Evolutionary conservation across 1,140 invertebrate genomes (phyloP).

Genomic region (Bombus difficillimus): DNA sequence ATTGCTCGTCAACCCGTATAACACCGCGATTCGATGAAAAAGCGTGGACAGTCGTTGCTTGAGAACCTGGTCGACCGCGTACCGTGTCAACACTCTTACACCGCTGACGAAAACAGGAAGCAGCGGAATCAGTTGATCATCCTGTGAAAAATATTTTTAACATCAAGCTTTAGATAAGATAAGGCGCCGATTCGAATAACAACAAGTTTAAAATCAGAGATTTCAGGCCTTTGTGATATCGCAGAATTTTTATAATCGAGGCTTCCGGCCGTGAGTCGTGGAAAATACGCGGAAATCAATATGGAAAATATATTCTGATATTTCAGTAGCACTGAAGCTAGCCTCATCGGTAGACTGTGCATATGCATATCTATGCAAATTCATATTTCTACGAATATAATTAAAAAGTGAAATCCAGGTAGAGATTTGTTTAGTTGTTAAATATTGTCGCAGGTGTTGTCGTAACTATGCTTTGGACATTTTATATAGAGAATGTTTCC

Average conservation of each 20-base stretch:
- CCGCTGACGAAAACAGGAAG: constrained; percentile 86
- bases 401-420: too few species aligned
- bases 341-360: too few species aligned
- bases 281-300: background rate
- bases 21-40: constrained; percentile 84
- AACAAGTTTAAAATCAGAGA: background rate
- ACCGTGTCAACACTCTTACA: constrained; percentile 85
- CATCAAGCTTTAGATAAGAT: background rate
- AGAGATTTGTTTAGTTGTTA: too few species aligned
- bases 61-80: constrained; percentile 84
- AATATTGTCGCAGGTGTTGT: too few species aligned
- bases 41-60: constrained; percentile 85
- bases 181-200: background rate
- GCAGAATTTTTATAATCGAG: background rate
- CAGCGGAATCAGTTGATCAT: constrained; percentile 84
- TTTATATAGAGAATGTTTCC: too few species aligned
- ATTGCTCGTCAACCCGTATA: constrained; percentile 84
- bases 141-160: constrained; percentile 74
- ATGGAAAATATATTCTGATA: too few species aligned
- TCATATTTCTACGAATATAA: too few species aligned
- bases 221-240: background rate
- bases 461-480: too few species aligned
- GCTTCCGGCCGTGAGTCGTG: background rate
- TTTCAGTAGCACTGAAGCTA: too few species aligned
- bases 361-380: too few species aligned